Evolutionary conservation across 2,888 invertebrate species (phyloP), one percentile per base, ranked within the genome.

Genomic region (Drosophila hamatofila): DNA sequence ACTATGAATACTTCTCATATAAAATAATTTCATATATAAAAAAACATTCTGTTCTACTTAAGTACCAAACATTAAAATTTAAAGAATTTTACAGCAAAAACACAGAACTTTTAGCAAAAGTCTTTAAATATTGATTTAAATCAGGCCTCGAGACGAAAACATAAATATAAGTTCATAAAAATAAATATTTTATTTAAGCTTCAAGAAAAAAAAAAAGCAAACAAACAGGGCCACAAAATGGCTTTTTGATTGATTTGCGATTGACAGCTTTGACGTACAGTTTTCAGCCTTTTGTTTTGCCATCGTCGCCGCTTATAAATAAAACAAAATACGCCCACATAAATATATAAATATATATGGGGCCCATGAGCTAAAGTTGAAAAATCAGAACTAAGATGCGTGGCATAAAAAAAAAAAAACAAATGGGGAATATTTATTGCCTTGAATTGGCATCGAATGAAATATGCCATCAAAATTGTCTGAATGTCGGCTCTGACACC

Each of bases 391-490:
- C 55, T 58, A 68, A 72, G 52, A 58, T 57, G 68, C 39, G 57
- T 55, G 21, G 44, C 68, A 67, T 64, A 57, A 55, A 58, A 56
- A 67, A 54, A 57, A 54, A 67, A 54, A 58, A 62, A 58, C 51
- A 27, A 27, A 33, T 30, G 37, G 72, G 66, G 67, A 81, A 89
- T 75, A 85, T 85, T 88, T 89, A 85, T 85, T 88, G 83, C 62
- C 63, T 8, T 14, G 60, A 63, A 76, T 79, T 80, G 86, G 68
- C 88, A 70, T 75, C 83, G 62, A 89, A 80, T 89, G 80, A 89
- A 88, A 85, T 88, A 88, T 82, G 75, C 78, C 73, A 88, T 88
- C 88, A 80, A 78, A 89, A 89, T 80, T 80, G 90, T 82, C 85
- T 82, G 83, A 51, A 57, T 85, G 80, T 75, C 74, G 80, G 77